Percentiles rank a stretch among this genome's conserved stretches.
Conservation (phyloP, 2,797 vertebrate species). For the Prionace glauca region DNA sequence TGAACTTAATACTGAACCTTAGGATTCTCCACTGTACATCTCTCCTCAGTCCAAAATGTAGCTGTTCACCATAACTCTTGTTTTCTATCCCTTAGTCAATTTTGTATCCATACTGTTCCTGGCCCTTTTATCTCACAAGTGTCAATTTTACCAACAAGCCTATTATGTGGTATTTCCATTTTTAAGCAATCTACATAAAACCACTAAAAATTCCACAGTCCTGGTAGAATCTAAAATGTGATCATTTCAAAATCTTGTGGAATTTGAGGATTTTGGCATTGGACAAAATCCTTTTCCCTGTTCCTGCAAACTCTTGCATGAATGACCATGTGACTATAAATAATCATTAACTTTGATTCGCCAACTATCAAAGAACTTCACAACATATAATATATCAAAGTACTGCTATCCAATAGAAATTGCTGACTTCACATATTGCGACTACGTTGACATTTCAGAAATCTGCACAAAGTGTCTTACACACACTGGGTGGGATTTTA, state of each 20-base stretch:
- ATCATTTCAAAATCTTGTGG: not conserved
- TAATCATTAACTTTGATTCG: not conserved
- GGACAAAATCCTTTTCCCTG: not conserved
- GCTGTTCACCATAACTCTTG: no score
- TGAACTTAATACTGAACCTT: no score
- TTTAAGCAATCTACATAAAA: no score
- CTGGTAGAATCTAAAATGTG: not conserved
- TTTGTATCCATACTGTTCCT: no score
- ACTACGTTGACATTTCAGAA: not conserved
- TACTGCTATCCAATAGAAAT: not conserved
- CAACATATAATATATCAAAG: not conserved
- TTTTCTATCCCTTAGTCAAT: no score
- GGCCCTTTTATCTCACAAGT: no score
- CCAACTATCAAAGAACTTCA: not conserved
- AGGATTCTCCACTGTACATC: no score
- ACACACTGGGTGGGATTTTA: no score
- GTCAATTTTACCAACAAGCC: no score
- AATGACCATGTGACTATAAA: not conserved
- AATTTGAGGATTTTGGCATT: not conserved
- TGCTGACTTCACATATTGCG: not conserved
- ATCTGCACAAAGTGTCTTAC: not conserved
- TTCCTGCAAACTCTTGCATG: not conserved
- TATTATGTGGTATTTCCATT: no score
- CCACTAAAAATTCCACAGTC: not conserved
- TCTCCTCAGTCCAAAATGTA: no score